Base-by-base conservation (phyloP, 1,140 invertebrate species). In the Aphidius ervi region DNA sequence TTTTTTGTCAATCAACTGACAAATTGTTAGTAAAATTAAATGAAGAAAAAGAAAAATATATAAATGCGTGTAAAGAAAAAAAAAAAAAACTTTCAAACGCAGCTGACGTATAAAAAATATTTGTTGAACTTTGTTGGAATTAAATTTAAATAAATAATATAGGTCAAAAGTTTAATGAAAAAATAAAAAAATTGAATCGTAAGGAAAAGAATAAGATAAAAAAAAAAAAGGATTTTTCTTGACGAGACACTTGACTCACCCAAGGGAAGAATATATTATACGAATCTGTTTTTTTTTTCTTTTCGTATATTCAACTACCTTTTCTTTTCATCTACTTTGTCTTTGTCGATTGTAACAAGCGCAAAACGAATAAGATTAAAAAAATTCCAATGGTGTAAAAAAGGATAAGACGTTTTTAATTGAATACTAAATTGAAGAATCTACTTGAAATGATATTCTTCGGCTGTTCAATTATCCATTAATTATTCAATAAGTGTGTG, bases 391-490 rank as follows among this genome's bases (percentile, higher is more conserved):
- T 20, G 46, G 46, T 31, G 40, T n/a, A 42, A 42, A 9, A 10
- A 47, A 31, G 23, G 37, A 31, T 46, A 53, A 59, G 47, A 46
- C 9, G 5, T 46, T 59, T 59, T 59, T 53, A 59, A 59, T 59
- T 59, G 47, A 59, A 53, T 59, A 43, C 58, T 50, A 59, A 59
- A 59, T 59, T 53, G 58, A 52, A 40, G 58, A 45, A 53, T 23
- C 41, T n/a, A 41, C 41, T 45, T 56, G 45, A 20, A 6, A 39
- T 16, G 16, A 56, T 56, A 56, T 56, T 45, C 45, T 46, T 0
- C 2, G 9, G 50, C 9, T 53, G 23, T 53, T 53, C 50, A 53
- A 53, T 53, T 53, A 53, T 40, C 50, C 31, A 6, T 40, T 40
- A 9, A 9, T 40, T 40, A 5, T 40, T 40, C 6, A 6, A 23